Conservation (phyloP, 2,113 vertebrate genomes). For the Vombatus ursinus region DNA sequence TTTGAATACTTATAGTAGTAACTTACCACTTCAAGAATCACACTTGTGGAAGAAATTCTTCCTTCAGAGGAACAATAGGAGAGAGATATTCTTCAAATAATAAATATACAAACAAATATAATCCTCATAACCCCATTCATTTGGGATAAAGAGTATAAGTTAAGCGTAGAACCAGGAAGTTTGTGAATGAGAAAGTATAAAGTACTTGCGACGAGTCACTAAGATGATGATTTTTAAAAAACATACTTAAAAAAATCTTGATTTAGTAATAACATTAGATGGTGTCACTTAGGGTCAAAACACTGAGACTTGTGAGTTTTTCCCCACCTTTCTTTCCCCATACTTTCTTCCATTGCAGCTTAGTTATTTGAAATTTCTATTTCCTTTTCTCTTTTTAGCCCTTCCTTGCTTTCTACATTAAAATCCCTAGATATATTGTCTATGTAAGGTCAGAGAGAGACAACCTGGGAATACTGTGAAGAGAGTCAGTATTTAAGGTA, state of each 20-base stretch:
- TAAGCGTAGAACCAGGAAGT: not conserved
- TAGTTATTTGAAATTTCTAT: not conserved
- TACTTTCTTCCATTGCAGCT: not conserved
- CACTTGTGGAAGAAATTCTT: conserved; percentile 34
- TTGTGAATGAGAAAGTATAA: not conserved
- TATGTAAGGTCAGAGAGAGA: conserved; percentile 32
- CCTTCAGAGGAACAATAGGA: not conserved
- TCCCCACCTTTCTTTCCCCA: not conserved
- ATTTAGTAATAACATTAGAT: not conserved
- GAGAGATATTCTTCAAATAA: not conserved
- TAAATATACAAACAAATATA: not conserved
- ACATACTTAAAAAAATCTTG: not conserved
- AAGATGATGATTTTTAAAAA: not conserved
- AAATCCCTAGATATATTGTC: not conserved
- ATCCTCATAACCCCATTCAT: not conserved
- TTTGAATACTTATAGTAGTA: conserved; percentile 35
- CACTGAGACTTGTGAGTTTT: not conserved
- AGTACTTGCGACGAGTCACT: not conserved
- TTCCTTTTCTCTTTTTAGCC: not conserved
- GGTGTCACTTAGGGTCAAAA: not conserved
- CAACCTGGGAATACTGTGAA: conserved; percentile 9
- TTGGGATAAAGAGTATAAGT: not conserved
- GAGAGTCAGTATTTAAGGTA: not conserved
- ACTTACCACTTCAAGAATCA: not conserved
- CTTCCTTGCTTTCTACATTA: not conserved